phyloP scores from a whole-genome alignment of 2,113 vertebrate species.

The Pungitius pungitius region DNA sequence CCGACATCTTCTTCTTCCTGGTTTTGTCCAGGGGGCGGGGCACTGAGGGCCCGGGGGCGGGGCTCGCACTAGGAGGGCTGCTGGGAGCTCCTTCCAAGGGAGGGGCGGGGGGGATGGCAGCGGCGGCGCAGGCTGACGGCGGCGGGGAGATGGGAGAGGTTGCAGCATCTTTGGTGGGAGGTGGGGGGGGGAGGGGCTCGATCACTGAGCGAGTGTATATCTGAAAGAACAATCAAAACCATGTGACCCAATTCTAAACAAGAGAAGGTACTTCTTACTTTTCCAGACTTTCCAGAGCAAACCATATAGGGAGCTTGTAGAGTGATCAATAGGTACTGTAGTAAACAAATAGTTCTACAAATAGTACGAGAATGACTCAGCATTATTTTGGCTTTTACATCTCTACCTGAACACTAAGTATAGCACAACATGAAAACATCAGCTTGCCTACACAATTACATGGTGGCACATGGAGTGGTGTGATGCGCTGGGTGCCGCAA shows the following conservation, averaged over 20 bases:
- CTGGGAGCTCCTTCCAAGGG: constrained; percentile 77
- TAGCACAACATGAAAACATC: not conserved
- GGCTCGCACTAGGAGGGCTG: constrained; percentile 66
- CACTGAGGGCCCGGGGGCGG: constrained; percentile 77
- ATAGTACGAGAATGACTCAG: not conserved
- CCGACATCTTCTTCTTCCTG: constrained; percentile 98
- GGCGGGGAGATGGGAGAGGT: constrained; percentile 87
- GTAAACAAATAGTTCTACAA: not conserved
- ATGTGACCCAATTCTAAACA: not conserved
- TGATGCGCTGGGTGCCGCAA: no score
- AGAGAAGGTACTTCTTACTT: not conserved
- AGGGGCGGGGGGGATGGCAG: constrained; percentile 48
- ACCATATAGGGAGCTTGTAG: not conserved
- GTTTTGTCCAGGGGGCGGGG: constrained; percentile 86
- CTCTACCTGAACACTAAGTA: not conserved
- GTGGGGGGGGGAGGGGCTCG: constrained; percentile 86
- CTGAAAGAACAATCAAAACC: constrained; percentile 66
- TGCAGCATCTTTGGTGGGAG: constrained; percentile 89
- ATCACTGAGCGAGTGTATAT: constrained; percentile 97
- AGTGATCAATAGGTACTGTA: not conserved
- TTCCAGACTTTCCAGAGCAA: not conserved
- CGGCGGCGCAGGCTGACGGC: constrained; percentile 61
- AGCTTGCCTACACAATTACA: not conserved
- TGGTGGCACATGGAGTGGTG: no score
- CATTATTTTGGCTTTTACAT: not conserved